phyloP scores from a whole-genome alignment of 2,113 vertebrate genomes.

The Eurypyga helias region DNA sequence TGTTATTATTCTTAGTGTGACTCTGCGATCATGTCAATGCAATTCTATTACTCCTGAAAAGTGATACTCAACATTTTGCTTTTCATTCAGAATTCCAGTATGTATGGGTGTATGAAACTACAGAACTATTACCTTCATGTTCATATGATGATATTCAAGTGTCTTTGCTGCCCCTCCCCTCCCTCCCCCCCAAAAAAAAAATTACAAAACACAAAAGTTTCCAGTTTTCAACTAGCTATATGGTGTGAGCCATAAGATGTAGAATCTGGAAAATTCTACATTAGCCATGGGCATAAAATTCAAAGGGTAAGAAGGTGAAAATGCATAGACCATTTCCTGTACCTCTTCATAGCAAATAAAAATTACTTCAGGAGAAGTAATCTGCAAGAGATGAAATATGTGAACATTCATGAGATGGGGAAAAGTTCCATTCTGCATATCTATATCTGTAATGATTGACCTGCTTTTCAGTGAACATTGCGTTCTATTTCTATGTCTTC shows the following conservation, averaged over 20 bases:
- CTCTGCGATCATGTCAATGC: background rate
- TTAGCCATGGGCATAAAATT: background rate
- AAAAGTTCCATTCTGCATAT: background rate
- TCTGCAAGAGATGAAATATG: background rate
- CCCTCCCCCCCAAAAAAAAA: background rate
- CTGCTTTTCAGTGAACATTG: background rate
- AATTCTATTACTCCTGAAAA: background rate
- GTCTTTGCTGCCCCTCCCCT: too few species aligned
- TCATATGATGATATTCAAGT: background rate
- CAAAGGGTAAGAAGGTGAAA: background rate
- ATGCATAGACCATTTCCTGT: background rate
- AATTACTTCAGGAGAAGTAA: background rate
- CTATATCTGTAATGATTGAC: background rate
- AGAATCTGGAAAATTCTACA: background rate
- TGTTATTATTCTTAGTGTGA: background rate
- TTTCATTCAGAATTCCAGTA: background rate
- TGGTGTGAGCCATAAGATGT: background rate
- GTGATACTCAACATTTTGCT: background rate
- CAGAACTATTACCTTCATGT: background rate
- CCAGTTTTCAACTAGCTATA: background rate
- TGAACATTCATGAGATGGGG: background rate
- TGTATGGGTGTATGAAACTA: background rate
- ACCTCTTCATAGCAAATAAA: background rate
- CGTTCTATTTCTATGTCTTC: background rate
- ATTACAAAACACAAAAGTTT: background rate